Base-by-base conservation (phyloP, 2,888 invertebrate genomes). In the Drosophila prolongata region DNA sequence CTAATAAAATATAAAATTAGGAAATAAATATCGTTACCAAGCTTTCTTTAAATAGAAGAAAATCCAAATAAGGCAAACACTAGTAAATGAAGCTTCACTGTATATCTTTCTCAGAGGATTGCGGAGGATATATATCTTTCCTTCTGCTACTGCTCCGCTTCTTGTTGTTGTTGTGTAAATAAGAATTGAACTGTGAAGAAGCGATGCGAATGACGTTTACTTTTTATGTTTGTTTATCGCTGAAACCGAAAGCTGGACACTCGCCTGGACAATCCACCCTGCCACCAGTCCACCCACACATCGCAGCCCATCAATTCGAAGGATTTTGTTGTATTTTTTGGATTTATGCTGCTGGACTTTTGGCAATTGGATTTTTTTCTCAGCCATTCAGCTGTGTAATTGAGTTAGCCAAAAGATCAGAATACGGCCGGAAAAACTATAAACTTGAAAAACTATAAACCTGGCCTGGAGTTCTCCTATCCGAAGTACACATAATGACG, bases 191-290 rank as follows among this genome's bases (percentile, higher is more conserved):
- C 77, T 88, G 88, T 78, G 87, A 71, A 78, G 74, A 66, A 76
- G 62, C 78, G 72, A 69, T 71, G 62, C 62, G 70, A 66, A 67
- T 58, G 61, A 77, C 67, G 78, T 86, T 86, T 78, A 86, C 70
- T 80, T 86, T 66, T 86, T 88, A 85, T 85, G 85, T 80, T 88
- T 86, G 85, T 88, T 86, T 86, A 86, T 86, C 85, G 84, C 75
- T 62, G 19, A 68, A 76, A 76, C 75, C 50, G 83, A 76, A 80
- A 79, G 83, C 88, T 78, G 85, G 87, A 86, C 85, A 88, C 87
- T 88, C 84, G 83, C 83, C 69, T 60, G 74, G 76, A 76, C 52
- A 65, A 42, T 44, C 35, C 19, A 34, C 13, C 38, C 47, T 30
- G 30, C 1, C 30, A 19, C 19, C 24, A 38, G 6, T 30, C 42